Evolutionary conservation across 2,797 vertebrate genomes (phyloP).

Genomic region (Arnoldichthys spilopterus): DNA sequence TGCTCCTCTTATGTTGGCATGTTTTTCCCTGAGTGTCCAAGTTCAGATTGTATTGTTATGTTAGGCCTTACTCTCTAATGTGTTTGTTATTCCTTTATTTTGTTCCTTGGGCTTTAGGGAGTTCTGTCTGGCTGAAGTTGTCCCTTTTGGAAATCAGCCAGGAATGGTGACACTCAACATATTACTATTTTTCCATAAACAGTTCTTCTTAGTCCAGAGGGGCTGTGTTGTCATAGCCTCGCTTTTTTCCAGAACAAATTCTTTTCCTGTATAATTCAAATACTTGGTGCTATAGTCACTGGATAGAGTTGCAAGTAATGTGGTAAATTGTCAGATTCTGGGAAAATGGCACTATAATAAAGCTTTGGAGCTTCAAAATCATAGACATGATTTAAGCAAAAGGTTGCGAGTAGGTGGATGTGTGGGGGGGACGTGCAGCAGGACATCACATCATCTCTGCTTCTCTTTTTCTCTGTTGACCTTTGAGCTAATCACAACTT

Average conservation of each 20-base stretch:
- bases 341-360: conserved; percentile 6
- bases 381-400: neutral
- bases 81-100: conserved; percentile 23
- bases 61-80: conserved; percentile 19
- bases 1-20: neutral
- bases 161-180: conserved; percentile 59
- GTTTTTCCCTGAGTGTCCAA: neutral
- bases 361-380: conserved; percentile 23
- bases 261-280: conserved; percentile 7
- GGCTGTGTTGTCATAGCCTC: conserved; percentile 55
- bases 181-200: conserved; percentile 70
- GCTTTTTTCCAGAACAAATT: conserved; percentile 26
- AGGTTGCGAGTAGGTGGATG: conserved; percentile 23
- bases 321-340: neutral
- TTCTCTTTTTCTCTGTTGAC: conserved; percentile 45
- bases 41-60: neutral
- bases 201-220: conserved; percentile 52
- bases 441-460: conserved; percentile 21
- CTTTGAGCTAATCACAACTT: conserved; percentile 36
- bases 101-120: conserved; percentile 20
- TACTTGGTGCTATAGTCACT: neutral
- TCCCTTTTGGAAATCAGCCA: conserved; percentile 57
- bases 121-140: conserved; percentile 51
- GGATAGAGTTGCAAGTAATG: neutral
- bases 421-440: neutral